Percentiles rank a stretch among this genome's conserved stretches.
phyloP scores from a whole-genome alignment of 2,888 invertebrate species.

The Pristionchus mayeri region DNA sequence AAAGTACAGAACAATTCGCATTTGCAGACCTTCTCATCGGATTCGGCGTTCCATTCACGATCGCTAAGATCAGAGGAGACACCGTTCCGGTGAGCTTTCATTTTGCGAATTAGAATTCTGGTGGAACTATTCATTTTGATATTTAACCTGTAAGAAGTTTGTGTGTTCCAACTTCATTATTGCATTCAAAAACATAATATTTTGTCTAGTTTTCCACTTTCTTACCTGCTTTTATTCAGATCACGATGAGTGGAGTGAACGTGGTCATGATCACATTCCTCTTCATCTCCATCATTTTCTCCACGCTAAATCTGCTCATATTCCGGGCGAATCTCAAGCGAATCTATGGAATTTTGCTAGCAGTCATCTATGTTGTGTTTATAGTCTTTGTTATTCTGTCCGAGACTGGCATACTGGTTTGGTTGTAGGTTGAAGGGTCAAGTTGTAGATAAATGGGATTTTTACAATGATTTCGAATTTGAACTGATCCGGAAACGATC shows the following conservation, averaged over 20 bases:
- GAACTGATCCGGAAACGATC: not conserved
- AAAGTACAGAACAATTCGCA: too few species aligned
- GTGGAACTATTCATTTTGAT: not conserved
- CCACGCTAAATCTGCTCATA: not conserved
- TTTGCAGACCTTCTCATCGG: conserved; percentile 37
- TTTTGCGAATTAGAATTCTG: too few species aligned
- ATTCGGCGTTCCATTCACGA: conserved; percentile 39
- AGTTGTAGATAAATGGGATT: too few species aligned
- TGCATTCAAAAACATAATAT: too few species aligned
- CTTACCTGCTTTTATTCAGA: not conserved
- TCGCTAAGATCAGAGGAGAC: conserved; percentile 14
- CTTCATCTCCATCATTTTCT: conserved; percentile 16
- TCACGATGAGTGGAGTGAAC: not conserved
- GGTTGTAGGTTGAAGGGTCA: too few species aligned
- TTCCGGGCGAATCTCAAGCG: not conserved
- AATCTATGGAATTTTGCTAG: not conserved
- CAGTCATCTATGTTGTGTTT: not conserved
- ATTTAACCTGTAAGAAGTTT: too few species aligned
- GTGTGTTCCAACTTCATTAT: too few species aligned
- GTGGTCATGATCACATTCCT: conserved; percentile 37
- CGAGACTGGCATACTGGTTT: not conserved
- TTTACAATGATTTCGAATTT: not conserved
- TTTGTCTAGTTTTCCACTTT: too few species aligned
- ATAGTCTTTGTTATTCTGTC: conserved; percentile 40
- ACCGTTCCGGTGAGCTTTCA: not conserved